Conservation (phyloP, 2,797 vertebrate species). For the Adelosebastes latens region DNA sequence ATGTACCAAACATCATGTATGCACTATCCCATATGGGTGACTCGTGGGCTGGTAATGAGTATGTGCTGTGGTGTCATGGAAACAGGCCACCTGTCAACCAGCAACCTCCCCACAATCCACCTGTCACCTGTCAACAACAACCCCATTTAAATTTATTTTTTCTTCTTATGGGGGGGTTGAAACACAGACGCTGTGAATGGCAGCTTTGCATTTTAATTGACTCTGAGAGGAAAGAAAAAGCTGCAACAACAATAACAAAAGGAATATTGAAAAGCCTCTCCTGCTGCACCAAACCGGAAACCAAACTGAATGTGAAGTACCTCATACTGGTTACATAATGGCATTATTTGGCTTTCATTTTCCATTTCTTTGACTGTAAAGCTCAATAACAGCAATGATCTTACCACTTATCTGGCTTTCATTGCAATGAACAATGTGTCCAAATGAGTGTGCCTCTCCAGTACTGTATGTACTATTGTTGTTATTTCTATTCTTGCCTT, state of each 20-base stretch:
- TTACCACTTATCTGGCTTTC: background rate
- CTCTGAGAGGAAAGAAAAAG: conserved; percentile 10
- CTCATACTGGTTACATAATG: background rate
- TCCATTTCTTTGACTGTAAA: background rate
- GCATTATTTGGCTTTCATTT: background rate
- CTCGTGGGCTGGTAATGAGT: conserved; percentile 27
- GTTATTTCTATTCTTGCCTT: background rate
- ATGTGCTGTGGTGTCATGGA: conserved; percentile 34
- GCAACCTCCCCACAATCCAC: conserved; percentile 39
- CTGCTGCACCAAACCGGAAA: background rate
- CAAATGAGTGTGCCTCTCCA: background rate
- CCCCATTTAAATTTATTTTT: background rate
- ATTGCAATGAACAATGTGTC: background rate
- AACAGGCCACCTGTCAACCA: conserved; percentile 51
- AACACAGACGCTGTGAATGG: conserved; percentile 2
- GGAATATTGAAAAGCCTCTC: conserved; percentile 2
- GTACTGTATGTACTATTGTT: background rate
- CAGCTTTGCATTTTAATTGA: conserved; percentile 38
- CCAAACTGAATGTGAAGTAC: background rate
- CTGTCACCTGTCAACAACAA: conserved; percentile 46
- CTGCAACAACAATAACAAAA: conserved; percentile 24
- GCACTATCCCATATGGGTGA: background rate
- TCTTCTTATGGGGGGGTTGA: background rate
- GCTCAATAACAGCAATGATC: background rate
- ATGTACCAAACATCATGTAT: conserved; percentile 14